Evolutionary conservation across 1,140 invertebrate genomes (phyloP).

Genomic region (Chrysoperla carnea): DNA sequence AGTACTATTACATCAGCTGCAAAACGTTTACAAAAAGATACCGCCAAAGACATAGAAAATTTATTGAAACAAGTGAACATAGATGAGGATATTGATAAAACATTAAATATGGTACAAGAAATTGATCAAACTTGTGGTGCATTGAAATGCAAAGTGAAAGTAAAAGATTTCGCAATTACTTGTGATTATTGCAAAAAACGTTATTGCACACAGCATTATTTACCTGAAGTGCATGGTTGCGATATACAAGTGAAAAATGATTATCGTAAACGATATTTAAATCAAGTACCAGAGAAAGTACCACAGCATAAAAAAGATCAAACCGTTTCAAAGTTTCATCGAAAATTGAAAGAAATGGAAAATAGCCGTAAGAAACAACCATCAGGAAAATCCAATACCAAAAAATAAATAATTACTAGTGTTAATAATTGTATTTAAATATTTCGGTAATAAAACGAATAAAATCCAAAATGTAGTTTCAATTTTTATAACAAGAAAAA

Average conservation of each 20-base stretch:
- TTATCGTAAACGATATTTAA: conserved; percentile 17
- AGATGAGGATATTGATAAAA: conserved; percentile 14
- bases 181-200: conserved; percentile 19
- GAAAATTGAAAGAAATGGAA: conserved; percentile 21
- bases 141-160: conserved; percentile 19
- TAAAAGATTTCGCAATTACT: conserved; percentile 17
- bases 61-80: conserved; percentile 4
- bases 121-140: conserved; percentile 19
- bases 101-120: conserved; percentile 17
- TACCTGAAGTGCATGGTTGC: conserved; percentile 23
- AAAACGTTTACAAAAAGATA: neutral
- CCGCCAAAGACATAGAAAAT: neutral
- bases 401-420: no score
- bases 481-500: no score
- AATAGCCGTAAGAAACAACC: conserved; percentile 19
- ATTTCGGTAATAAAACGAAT: no score
- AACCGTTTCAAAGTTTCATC: conserved; percentile 16
- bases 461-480: no score
- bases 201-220: conserved; percentile 20
- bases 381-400: no score
- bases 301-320: conserved; percentile 17
- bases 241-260: conserved; percentile 20
- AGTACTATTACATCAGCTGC: neutral
- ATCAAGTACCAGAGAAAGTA: conserved; percentile 14
- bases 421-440: no score